Conservation (phyloP, 1,140 invertebrate genomes). For the Diachasmimorpha longicaudata region DNA sequence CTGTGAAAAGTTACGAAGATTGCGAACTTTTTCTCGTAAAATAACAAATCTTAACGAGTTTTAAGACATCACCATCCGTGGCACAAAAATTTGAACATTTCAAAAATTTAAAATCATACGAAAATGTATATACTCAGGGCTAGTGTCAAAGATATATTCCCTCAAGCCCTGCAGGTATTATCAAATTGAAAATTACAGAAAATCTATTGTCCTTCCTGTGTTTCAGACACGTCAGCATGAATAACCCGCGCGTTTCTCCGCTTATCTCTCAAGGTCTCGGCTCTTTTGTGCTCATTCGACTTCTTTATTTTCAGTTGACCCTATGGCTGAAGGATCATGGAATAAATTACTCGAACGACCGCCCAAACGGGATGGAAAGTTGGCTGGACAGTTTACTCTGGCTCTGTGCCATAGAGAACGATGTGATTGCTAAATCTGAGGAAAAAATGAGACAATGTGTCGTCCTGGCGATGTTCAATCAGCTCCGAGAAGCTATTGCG, state of each 20-base stretch:
- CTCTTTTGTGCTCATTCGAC: slow-evolving; percentile 7
- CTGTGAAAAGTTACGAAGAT: too few relatives aligned
- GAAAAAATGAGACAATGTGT: slow-evolving; percentile 46
- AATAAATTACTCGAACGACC: slow-evolving; percentile 43
- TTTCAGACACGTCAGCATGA: neutral
- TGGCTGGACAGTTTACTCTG: slow-evolving; percentile 51
- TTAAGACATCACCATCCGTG: too few relatives aligned
- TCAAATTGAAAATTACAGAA: neutral
- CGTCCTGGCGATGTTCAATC: slow-evolving; percentile 50
- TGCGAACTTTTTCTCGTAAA: too few relatives aligned
- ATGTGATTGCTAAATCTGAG: slow-evolving; percentile 37
- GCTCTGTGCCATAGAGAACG: slow-evolving; percentile 45
- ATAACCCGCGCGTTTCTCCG: neutral
- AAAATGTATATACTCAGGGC: too few relatives aligned
- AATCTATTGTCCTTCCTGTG: neutral
- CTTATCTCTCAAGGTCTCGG: neutral
- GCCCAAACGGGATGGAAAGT: slow-evolving; percentile 22
- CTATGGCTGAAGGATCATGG: slow-evolving; percentile 50
- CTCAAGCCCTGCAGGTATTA: too few relatives aligned
- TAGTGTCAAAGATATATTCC: too few relatives aligned
- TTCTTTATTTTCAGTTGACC: slow-evolving; percentile 46
- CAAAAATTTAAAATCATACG: too few relatives aligned
- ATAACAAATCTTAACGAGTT: too few relatives aligned
- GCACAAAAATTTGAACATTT: too few relatives aligned
- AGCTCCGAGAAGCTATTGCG: slow-evolving; percentile 44